These are phyloP conservation scores for Halictus ligatus DNA, from an alignment of 2,888 invertebrate genomes.

Conservation along the genomic window DNA sequence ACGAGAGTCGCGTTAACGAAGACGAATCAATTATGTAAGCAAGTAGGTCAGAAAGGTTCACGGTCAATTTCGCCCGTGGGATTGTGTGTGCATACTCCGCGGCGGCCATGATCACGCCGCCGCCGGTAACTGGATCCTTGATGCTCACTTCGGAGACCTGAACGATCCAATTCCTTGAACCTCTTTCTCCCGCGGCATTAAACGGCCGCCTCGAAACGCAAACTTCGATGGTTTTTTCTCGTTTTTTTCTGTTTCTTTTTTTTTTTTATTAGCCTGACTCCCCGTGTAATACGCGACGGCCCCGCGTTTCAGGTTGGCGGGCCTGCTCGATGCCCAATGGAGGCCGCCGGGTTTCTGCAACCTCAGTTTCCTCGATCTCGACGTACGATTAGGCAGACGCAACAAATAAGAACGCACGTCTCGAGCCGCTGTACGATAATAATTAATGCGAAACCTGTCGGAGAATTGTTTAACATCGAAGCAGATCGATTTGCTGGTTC, in stretches of 20 bases:
- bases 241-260: too few relatives aligned
- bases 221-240: neutral
- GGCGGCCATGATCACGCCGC: slow-evolving; percentile 41
- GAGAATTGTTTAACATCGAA: too few relatives aligned
- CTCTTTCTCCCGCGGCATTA: neutral
- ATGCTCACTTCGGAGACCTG: slow-evolving; percentile 24
- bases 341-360: neutral
- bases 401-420: neutral
- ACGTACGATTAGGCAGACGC: neutral
- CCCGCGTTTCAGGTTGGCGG: neutral
- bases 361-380: neutral
- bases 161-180: slow-evolving; percentile 45
- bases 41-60: slow-evolving; percentile 75
- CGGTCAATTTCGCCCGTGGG: slow-evolving; percentile 69
- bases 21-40: slow-evolving; percentile 71
- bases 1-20: slow-evolving; percentile 52
- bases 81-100: slow-evolving; percentile 34
- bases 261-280: neutral
- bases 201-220: slow-evolving; percentile 10
- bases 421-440: neutral
- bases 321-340: slow-evolving; percentile 1
- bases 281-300: neutral
- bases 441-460: neutral
- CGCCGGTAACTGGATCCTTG: slow-evolving; percentile 49
- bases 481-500: too few relatives aligned